phyloP scores from a whole-genome alignment of 2,888 invertebrate genomes.

The Sphaerophoria rueppellii region DNA sequence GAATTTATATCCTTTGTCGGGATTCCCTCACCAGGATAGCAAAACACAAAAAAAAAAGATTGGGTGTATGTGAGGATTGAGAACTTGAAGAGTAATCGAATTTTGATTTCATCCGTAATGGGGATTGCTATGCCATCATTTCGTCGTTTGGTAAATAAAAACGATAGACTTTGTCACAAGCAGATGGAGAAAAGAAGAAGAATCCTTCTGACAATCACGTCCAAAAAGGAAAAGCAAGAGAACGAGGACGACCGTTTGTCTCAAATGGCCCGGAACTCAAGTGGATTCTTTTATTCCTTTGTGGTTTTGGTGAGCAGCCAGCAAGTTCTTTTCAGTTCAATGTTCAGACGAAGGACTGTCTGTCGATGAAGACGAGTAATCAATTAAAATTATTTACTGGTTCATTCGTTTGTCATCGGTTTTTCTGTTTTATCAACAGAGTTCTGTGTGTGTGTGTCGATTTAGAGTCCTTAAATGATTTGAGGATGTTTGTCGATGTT shows the following conservation, averaged over 20 bases:
- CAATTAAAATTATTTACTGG: conserved; percentile 70
- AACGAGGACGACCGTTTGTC: conserved; percentile 27
- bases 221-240: conserved; percentile 37
- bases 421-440: conserved; percentile 50
- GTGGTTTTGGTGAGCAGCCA: conserved; percentile 35
- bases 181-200: neutral
- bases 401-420: conserved; percentile 61
- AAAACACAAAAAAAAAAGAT: neutral
- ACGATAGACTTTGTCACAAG: neutral
- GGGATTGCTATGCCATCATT: conserved; percentile 63
- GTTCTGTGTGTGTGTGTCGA: conserved; percentile 15
- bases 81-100: conserved; percentile 70
- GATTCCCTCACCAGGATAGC: neutral
- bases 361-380: conserved; percentile 42
- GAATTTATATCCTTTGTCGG: conserved; percentile 34
- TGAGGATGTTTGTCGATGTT: conserved; percentile 22
- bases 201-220: conserved; percentile 35
- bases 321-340: no score
- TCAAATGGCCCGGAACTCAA: conserved; percentile 66
- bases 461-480: conserved; percentile 63
- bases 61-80: conserved; percentile 8
- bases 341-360: no score
- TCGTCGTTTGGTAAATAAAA: conserved; percentile 56
- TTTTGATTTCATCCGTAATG: conserved; percentile 68
- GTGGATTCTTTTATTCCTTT: conserved; percentile 64